These are phyloP conservation scores for Acleris emargana DNA, from an alignment of 2,888 invertebrate species.

Conservation along the genomic window DNA sequence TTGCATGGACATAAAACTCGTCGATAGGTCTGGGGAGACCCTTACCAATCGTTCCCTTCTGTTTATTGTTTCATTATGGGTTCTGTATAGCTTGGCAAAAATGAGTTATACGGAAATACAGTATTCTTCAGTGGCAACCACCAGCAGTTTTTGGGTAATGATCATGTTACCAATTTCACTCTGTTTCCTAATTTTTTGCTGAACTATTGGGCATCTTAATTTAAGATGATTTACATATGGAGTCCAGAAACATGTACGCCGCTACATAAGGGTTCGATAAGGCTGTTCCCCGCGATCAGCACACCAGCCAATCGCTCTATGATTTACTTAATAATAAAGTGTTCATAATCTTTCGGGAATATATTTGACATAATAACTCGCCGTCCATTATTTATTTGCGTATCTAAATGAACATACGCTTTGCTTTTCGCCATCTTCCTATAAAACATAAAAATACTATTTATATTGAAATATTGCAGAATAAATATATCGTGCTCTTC, in stretches of 20 bases:
- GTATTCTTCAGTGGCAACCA: too few species aligned
- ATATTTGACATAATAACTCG: slow-evolving; percentile 63
- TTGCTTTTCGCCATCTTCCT: slow-evolving; percentile 56
- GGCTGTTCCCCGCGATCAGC: slow-evolving; percentile 42
- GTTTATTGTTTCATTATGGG: too few species aligned
- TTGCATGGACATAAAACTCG: too few species aligned
- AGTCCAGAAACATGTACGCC: too few species aligned
- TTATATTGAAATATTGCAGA: slow-evolving; percentile 54
- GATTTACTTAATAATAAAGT: slow-evolving; percentile 22
- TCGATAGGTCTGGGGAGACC: too few species aligned
- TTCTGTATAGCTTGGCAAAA: too few species aligned
- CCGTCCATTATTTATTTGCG: slow-evolving; percentile 80
- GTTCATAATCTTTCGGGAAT: slow-evolving; percentile 35
- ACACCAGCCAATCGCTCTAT: slow-evolving; percentile 37
- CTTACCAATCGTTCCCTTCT: neutral
- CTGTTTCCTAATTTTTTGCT: too few species aligned
- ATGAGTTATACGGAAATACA: too few species aligned
- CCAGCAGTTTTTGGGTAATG: too few species aligned
- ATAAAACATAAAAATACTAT: slow-evolving; percentile 49
- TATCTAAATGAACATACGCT: slow-evolving; percentile 56
- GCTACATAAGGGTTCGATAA: slow-evolving; percentile 1
- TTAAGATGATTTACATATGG: too few species aligned
- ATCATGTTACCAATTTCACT: too few species aligned
- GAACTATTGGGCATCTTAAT: too few species aligned
- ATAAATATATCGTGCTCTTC: slow-evolving; percentile 54